phyloP scores from a whole-genome alignment of 2,113 vertebrate genomes.

The Trichechus manatus region DNA sequence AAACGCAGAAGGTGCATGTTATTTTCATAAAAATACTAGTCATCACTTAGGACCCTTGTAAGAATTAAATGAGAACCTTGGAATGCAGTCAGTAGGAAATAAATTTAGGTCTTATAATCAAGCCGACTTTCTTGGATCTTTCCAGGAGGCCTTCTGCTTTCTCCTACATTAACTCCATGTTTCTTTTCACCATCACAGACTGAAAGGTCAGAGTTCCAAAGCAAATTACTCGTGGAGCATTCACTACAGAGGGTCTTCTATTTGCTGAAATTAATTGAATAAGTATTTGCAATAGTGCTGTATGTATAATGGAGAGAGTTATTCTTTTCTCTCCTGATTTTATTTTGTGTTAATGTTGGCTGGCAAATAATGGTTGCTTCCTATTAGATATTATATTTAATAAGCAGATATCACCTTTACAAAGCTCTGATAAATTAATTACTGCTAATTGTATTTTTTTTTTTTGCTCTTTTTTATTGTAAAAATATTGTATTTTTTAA shows the following conservation, averaged over 20 bases:
- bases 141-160: background rate
- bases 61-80: background rate
- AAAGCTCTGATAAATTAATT: constrained; percentile 50
- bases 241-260: background rate
- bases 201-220: constrained; percentile 46
- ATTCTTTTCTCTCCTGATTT: constrained; percentile 1
- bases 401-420: constrained; percentile 26
- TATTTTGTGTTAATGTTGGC: constrained; percentile 42
- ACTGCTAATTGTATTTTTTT: constrained; percentile 15
- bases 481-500: background rate
- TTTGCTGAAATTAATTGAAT: constrained; percentile 31
- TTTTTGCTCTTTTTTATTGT: background rate
- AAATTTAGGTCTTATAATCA: background rate
- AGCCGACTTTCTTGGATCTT: constrained; percentile 21
- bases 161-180: background rate
- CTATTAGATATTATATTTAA: constrained; percentile 59
- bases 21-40: no score
- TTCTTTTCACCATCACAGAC: background rate
- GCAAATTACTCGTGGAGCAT: background rate
- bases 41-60: background rate
- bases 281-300: background rate
- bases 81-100: background rate
- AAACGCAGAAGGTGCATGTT: no score
- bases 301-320: background rate
- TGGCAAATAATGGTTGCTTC: constrained; percentile 45